Percentiles rank a stretch among this genome's conserved stretches.
Conservation (phyloP, 2,797 vertebrate genomes). For the Falco concolor region DNA sequence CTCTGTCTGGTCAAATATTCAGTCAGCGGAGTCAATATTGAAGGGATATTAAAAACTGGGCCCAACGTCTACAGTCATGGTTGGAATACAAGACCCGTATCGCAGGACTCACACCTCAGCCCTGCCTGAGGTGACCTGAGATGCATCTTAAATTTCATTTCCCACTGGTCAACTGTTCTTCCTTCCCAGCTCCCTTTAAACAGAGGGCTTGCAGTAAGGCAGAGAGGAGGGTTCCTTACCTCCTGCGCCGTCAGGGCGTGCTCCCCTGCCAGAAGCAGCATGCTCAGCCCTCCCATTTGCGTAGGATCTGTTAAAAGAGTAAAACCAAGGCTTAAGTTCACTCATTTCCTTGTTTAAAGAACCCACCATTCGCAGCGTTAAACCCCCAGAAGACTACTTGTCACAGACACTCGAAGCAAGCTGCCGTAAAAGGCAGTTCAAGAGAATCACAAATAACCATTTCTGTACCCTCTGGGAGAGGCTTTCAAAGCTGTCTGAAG, state of each 20-base stretch:
- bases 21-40: background rate
- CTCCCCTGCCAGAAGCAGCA: constrained; percentile 96
- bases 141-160: background rate
- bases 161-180: background rate
- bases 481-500: constrained; percentile 41
- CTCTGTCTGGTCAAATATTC: background rate
- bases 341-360: constrained; percentile 41
- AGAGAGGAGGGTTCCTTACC: constrained; percentile 71
- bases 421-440: constrained; percentile 41
- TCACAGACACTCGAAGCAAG: constrained; percentile 45
- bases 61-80: background rate
- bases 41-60: background rate
- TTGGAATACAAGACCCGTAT: background rate
- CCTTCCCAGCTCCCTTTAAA: background rate
- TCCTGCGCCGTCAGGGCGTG: constrained; percentile 92
- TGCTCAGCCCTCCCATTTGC: constrained; percentile 97
- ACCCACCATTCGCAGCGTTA: background rate
- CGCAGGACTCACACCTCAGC: background rate
- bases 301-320: constrained; percentile 84
- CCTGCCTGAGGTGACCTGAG: background rate
- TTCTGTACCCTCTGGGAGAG: constrained; percentile 58
- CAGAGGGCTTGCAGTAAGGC: fast-evolving
- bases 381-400: constrained; percentile 40
- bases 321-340: constrained; percentile 41
- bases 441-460: constrained; percentile 50